Evolutionary conservation across 2,888 invertebrate species (phyloP).

Genomic region (Plebejus melissa): DNA sequence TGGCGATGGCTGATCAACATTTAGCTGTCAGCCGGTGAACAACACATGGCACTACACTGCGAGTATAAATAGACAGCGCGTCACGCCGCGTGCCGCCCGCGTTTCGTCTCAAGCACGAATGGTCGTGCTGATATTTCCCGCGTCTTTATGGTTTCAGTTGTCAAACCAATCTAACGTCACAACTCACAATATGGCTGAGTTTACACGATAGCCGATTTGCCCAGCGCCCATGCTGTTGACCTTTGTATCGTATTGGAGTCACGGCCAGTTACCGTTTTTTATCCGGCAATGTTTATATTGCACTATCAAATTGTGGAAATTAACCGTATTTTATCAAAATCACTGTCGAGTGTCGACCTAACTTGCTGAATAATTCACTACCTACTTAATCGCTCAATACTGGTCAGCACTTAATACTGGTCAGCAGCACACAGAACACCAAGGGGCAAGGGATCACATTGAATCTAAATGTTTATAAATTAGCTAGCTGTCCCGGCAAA

Average conservation of each 20-base stretch:
- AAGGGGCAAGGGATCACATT: too few relatives aligned
- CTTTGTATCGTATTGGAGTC: slow-evolving; percentile 9
- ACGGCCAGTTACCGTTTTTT: background rate
- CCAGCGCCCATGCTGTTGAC: background rate
- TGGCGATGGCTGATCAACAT: slow-evolving; percentile 64
- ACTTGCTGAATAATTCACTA: background rate
- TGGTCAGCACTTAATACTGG: too few relatives aligned
- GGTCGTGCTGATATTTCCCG: slow-evolving; percentile 46
- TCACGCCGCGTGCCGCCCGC: slow-evolving; percentile 60
- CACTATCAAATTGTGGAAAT: slow-evolving; percentile 6
- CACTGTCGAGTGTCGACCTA: background rate
- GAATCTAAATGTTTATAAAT: too few relatives aligned
- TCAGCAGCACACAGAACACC: too few relatives aligned
- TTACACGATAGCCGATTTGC: slow-evolving; percentile 4
- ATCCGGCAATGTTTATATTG: slow-evolving; percentile 1
- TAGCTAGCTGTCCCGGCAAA: too few relatives aligned
- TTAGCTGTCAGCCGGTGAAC: slow-evolving; percentile 51
- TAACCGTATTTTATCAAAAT: background rate
- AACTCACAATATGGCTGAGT: background rate
- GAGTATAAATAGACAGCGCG: slow-evolving; percentile 60
- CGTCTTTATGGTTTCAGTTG: slow-evolving; percentile 63
- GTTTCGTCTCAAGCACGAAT: slow-evolving; percentile 65
- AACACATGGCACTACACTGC: slow-evolving; percentile 50
- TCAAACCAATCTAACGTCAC: slow-evolving; percentile 44
- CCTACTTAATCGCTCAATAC: too few relatives aligned